Evolutionary conservation across 1,140 invertebrate genomes (phyloP).

Genomic region (Drosophila aff.): DNA sequence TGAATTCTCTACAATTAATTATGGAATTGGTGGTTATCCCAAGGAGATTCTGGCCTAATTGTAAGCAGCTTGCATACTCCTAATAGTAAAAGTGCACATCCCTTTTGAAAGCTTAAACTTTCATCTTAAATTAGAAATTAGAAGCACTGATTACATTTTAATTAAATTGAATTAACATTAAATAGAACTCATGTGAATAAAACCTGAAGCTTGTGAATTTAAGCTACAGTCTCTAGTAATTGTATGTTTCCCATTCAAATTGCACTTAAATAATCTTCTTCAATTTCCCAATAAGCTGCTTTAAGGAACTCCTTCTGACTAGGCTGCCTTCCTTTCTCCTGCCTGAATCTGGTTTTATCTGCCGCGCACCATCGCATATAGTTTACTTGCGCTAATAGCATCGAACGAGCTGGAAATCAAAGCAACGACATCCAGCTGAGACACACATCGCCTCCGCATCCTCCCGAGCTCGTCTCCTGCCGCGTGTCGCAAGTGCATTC

Average conservation of each 20-base stretch:
- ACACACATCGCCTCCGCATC: constrained; percentile 11
- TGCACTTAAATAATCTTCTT: not conserved
- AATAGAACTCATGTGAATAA: not conserved
- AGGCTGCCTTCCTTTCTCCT: not conserved
- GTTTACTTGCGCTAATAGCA: constrained; percentile 76
- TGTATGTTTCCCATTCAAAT: not conserved
- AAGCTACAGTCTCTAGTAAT: not conserved
- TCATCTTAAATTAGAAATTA: not conserved
- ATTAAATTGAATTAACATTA: not conserved
- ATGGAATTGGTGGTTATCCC: constrained; percentile 34
- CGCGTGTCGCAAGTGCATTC: constrained; percentile 68
- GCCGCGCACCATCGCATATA: constrained; percentile 33
- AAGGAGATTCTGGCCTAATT: not conserved
- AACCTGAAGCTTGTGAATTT: not conserved
- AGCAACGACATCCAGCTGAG: constrained; percentile 48
- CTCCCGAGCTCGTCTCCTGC: constrained; percentile 19
- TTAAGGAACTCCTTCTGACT: not conserved
- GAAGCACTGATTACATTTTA: not conserved
- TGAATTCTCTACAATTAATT: constrained; percentile 47
- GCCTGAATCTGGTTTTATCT: not conserved
- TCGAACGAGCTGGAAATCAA: constrained; percentile 68
- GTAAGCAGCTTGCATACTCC: not conserved
- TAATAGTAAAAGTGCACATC: not conserved
- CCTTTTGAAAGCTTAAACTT: not conserved
- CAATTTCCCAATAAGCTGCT: not conserved